Evolutionary conservation across 2,888 invertebrate genomes (phyloP).

Genomic region (Aphodius granarius): DNA sequence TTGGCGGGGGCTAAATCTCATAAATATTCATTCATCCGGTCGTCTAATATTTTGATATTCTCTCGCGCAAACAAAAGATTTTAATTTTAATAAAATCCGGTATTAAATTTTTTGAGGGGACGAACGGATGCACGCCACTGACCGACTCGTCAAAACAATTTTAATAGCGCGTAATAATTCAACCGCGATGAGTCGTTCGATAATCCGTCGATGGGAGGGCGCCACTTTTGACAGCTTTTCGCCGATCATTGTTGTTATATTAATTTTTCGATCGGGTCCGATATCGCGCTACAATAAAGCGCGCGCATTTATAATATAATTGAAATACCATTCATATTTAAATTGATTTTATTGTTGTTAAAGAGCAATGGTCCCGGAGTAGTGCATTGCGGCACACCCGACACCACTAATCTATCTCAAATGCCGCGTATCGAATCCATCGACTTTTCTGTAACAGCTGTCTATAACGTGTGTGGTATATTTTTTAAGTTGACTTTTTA

Average conservation of each 20-base stretch:
- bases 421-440: neutral
- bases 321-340: neutral
- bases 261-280: neutral
- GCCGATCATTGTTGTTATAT: neutral
- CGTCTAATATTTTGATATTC: neutral
- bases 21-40: neutral
- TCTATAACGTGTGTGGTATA: neutral
- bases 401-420: neutral
- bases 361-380: neutral
- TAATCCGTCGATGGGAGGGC: neutral
- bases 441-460: neutral
- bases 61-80: too few relatives aligned
- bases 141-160: neutral
- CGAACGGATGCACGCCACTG: neutral
- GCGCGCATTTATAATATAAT: neutral
- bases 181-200: neutral
- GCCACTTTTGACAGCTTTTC: neutral
- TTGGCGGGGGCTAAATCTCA: neutral
- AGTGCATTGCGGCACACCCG: neutral
- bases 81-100: too few relatives aligned
- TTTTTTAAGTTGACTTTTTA: neutral
- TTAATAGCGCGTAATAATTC: neutral
- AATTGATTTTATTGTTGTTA: neutral
- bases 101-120: too few relatives aligned
- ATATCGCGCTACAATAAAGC: neutral